These are phyloP conservation scores for Malachius bipustulatus DNA, from an alignment of 2,888 invertebrate genomes.

Conservation along the genomic window DNA sequence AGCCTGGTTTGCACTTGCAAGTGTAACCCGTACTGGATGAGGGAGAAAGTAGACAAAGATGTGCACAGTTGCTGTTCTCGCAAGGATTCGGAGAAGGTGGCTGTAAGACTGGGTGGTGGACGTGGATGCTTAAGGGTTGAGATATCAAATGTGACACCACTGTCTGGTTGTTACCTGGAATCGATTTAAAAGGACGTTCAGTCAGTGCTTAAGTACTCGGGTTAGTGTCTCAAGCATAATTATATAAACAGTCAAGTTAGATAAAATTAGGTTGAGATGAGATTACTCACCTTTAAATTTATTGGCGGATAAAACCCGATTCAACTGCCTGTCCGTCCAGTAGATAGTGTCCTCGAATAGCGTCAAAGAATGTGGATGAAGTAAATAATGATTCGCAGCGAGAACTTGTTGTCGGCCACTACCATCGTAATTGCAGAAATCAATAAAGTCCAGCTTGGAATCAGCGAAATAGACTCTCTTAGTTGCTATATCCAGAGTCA, in stretches of 20 bases:
- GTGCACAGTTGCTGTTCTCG: conserved; percentile 61
- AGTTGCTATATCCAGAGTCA: conserved; percentile 90
- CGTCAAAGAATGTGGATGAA: conserved; percentile 91
- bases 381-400: conserved; percentile 78
- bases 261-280: neutral
- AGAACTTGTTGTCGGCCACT: conserved; percentile 78
- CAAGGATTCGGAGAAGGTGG: conserved; percentile 73
- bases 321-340: conserved; percentile 92
- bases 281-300: conserved; percentile 54
- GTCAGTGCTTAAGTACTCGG: no score
- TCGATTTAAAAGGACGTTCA: no score
- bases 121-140: conserved; percentile 89
- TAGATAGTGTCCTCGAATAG: conserved; percentile 93
- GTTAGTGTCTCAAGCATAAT: no score
- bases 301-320: conserved; percentile 79
- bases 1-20: conserved; percentile 90
- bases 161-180: conserved; percentile 73
- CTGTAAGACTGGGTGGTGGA: conserved; percentile 90
- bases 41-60: conserved; percentile 85
- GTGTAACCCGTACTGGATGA: conserved; percentile 55
- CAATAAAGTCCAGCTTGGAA: conserved; percentile 93
- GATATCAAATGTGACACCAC: conserved; percentile 90
- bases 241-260: no score
- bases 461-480: conserved; percentile 94
- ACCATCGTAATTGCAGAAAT: conserved; percentile 95